phyloP scores from a whole-genome alignment of 2,113 vertebrate species.

The Vimba vimba region DNA sequence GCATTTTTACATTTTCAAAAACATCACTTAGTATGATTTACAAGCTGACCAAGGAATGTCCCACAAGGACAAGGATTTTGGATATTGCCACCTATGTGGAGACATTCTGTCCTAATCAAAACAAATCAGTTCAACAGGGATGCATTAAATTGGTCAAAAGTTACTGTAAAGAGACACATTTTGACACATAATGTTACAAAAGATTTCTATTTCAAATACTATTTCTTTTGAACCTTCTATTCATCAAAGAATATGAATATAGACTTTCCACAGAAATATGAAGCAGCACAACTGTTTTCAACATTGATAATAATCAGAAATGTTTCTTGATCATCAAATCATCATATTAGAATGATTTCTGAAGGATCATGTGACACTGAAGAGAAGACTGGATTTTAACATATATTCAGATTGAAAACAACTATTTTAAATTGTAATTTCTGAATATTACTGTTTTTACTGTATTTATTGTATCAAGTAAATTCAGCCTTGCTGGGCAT shows the following conservation, averaged over 20 bases:
- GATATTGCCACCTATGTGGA: too few species aligned
- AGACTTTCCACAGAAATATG: not conserved
- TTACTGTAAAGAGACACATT: not conserved
- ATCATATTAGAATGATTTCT: too few species aligned
- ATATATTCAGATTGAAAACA: not conserved
- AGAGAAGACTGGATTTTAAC: too few species aligned
- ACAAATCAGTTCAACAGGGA: not conserved
- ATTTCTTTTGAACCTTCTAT: not conserved
- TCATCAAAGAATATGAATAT: not conserved
- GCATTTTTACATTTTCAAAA: too few species aligned
- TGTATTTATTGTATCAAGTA: not conserved
- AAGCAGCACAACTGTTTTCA: not conserved
- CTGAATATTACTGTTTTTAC: not conserved
- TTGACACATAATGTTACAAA: not conserved
- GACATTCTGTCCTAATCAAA: not conserved
- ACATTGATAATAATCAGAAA: not conserved
- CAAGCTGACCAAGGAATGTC: too few species aligned
- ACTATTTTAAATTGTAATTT: not conserved
- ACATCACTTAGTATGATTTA: too few species aligned
- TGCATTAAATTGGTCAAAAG: not conserved
- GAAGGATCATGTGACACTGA: too few species aligned
- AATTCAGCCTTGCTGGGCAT: not conserved
- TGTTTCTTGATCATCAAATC: too few species aligned
- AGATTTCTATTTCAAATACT: not conserved
- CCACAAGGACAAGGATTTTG: too few species aligned